phyloP scores from a whole-genome alignment of 2,797 vertebrate genomes.

The Enteromius trimaculatus region DNA sequence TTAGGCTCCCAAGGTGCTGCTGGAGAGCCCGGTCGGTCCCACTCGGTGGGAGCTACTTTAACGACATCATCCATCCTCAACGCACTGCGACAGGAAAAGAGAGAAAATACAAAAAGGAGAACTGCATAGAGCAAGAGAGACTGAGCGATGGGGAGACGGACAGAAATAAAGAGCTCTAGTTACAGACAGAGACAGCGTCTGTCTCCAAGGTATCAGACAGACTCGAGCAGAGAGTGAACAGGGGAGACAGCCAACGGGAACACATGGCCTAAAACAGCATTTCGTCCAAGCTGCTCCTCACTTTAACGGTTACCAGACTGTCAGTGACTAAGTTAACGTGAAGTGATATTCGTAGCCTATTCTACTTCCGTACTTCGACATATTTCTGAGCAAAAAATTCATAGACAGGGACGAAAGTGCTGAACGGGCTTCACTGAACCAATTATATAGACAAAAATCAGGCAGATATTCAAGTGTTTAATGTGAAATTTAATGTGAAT shows the following conservation, averaged over 20 bases:
- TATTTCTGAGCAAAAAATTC: background rate
- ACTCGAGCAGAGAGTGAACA: constrained; percentile 24
- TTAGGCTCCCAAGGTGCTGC: constrained; percentile 60
- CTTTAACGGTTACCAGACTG: constrained; percentile 18
- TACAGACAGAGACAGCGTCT: constrained; percentile 35
- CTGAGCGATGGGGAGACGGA: background rate
- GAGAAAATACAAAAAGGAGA: constrained; percentile 48
- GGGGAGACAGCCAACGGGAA: constrained; percentile 32
- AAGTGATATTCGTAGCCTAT: background rate
- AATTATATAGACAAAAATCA: background rate
- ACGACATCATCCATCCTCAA: constrained; percentile 70
- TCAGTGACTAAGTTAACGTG: background rate
- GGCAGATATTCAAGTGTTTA: background rate
- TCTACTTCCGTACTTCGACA: background rate
- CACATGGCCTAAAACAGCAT: constrained; percentile 10
- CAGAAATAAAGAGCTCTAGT: constrained; percentile 38
- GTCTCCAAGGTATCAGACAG: constrained; percentile 44
- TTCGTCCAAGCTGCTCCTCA: constrained; percentile 12
- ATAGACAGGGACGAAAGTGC: background rate
- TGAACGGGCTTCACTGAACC: background rate
- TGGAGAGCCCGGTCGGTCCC: constrained; percentile 54
- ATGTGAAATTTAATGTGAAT: constrained; percentile 16
- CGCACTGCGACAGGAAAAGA: constrained; percentile 57
- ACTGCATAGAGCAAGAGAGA: constrained; percentile 4
- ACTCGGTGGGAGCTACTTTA: constrained; percentile 67